Evolutionary conservation across 1,140 invertebrate species (phyloP).

Genomic region (Drosophila yakuba): DNA sequence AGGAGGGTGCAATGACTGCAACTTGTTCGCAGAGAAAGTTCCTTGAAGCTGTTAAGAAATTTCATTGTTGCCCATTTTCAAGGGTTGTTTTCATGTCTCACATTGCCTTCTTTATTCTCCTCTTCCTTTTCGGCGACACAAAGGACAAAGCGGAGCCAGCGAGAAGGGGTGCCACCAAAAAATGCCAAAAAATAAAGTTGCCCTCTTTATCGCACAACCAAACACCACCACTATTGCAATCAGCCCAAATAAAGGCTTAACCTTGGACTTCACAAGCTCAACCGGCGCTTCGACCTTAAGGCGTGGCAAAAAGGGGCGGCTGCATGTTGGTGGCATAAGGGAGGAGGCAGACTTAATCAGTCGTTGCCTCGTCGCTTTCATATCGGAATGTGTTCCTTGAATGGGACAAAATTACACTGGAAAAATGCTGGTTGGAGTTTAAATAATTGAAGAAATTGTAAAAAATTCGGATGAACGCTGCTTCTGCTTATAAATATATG

Average conservation of each 20-base stretch:
- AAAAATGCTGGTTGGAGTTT: not conserved
- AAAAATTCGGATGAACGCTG: not conserved
- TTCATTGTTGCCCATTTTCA: slow-evolving; percentile 59
- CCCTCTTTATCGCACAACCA: slow-evolving; percentile 36
- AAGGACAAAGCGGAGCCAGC: slow-evolving; percentile 11
- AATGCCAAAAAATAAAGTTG: slow-evolving; percentile 50
- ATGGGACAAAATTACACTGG: slow-evolving; percentile 1
- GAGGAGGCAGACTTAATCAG: slow-evolving; percentile 49
- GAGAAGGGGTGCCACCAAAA: slow-evolving; percentile 9
- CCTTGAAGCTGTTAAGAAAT: slow-evolving; percentile 62
- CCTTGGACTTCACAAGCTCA: slow-evolving; percentile 61
- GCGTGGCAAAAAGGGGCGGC: not conserved
- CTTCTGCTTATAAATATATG: too few species aligned
- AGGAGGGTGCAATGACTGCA: slow-evolving; percentile 66
- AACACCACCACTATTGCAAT: slow-evolving; percentile 17
- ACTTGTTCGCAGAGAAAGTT: slow-evolving; percentile 65
- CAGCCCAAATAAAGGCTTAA: slow-evolving; percentile 57
- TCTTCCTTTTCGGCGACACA: slow-evolving; percentile 20
- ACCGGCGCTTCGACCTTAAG: slow-evolving; percentile 29
- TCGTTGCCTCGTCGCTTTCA: slow-evolving; percentile 44
- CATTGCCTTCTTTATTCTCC: slow-evolving; percentile 10
- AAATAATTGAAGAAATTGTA: too few species aligned
- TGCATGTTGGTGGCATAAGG: not conserved
- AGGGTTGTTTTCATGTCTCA: slow-evolving; percentile 44
- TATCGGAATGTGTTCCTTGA: slow-evolving; percentile 28